Conservation (phyloP, 2,888 invertebrate species). For the Pterobdella sp. region DNA sequence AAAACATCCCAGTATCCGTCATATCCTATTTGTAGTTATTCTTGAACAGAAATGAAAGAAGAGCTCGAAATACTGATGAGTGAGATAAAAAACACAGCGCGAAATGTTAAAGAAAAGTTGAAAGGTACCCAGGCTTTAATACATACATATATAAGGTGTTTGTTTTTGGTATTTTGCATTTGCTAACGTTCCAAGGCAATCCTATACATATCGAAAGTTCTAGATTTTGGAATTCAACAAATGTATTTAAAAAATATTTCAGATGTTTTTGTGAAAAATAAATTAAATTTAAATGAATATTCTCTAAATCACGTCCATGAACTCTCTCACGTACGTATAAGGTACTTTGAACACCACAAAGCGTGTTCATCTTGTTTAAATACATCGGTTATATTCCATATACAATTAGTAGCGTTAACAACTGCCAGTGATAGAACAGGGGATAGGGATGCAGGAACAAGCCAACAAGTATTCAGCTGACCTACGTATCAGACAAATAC, state of each 20-base stretch:
- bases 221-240: too few relatives aligned
- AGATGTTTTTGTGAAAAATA: too few relatives aligned
- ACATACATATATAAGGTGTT: not conserved
- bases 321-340: not conserved
- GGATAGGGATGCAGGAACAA: conserved; percentile 97
- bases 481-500: conserved; percentile 94
- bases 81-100: conserved; percentile 15
- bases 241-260: too few relatives aligned
- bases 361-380: too few relatives aligned
- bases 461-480: conserved; percentile 96
- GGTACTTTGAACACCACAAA: too few relatives aligned
- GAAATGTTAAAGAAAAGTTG: conserved; percentile 16
- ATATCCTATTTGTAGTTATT: not conserved
- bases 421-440: conserved; percentile 89
- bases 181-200: not conserved
- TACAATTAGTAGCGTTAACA: not conserved
- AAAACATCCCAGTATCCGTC: not conserved
- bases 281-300: too few relatives aligned
- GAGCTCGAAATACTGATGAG: conserved; percentile 16
- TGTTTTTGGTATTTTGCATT: not conserved
- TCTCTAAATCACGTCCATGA: not conserved
- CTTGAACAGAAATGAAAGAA: conserved; percentile 24
- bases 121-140: conserved; percentile 16
- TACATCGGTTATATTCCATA: too few relatives aligned
- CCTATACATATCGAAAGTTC: not conserved